These are phyloP conservation scores for Cydia pomonella DNA, from an alignment of 1,140 invertebrate species.

Conservation along the genomic window DNA sequence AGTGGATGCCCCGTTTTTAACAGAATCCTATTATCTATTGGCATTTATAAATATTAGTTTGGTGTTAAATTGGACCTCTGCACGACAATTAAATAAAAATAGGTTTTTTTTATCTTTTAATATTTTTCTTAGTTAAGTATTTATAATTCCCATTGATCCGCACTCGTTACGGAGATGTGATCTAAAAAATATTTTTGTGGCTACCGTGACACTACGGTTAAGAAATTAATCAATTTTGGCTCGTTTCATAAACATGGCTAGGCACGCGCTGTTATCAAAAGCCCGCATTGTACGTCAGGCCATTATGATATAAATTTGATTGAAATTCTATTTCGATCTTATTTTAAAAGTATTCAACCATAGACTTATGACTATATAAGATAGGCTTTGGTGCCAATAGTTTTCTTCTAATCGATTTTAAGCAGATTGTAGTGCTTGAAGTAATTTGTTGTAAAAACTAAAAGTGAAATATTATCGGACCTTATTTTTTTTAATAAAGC, in stretches of 20 bases:
- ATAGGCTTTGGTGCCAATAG: conserved; percentile 1
- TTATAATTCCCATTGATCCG: neutral
- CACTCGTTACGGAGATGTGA: neutral
- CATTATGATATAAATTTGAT: conserved; percentile 76
- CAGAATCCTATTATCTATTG: conserved; percentile 52
- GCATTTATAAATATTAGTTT: conserved; percentile 54
- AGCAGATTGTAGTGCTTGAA: neutral
- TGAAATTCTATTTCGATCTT: conserved; percentile 71
- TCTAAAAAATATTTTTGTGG: neutral
- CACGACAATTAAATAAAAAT: neutral
- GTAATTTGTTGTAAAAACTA: conserved; percentile 2
- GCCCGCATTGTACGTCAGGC: conserved; percentile 55
- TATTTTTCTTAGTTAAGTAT: neutral
- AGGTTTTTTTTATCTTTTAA: neutral
- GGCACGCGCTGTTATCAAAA: conserved; percentile 70
- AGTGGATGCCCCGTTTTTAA: conserved; percentile 59
- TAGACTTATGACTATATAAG: conserved; percentile 45
- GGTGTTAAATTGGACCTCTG: conserved; percentile 38
- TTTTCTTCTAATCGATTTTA: conserved; percentile 10
- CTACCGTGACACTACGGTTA: conserved; percentile 47
- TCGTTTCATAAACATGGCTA: conserved; percentile 59
- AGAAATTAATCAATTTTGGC: conserved; percentile 76
- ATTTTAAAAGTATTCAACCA: conserved; percentile 47
- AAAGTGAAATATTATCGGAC: too few species aligned
- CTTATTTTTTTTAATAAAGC: too few species aligned